A percentile compares a stretch with the other conserved stretches of the same genome.
These are phyloP conservation scores for Halcyon smyrnensis DNA, from an alignment of 2,797 vertebrate genomes.

Conservation along the genomic window DNA sequence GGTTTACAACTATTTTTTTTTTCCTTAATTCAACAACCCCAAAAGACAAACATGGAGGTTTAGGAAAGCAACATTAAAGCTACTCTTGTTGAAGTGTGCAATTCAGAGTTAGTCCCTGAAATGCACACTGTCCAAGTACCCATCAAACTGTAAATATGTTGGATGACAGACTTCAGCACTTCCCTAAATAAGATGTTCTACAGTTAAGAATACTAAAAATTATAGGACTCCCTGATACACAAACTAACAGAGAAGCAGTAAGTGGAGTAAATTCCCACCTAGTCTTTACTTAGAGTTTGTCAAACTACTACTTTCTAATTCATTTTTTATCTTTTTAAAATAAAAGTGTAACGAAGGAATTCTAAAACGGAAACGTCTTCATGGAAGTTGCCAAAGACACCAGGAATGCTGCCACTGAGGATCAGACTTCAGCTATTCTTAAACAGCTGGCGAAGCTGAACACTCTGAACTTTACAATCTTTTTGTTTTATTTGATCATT, in stretches of 20 bases:
- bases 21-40: neutral
- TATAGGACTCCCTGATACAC: neutral
- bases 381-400: neutral
- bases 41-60: neutral
- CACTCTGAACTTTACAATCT: neutral
- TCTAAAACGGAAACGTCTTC: neutral
- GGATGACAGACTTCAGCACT: neutral
- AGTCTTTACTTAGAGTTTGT: neutral
- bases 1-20: neutral
- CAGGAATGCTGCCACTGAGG: neutral
- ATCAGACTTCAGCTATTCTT: neutral
- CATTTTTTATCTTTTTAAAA: neutral
- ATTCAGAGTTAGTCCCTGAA: neutral
- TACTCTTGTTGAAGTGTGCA: neutral
- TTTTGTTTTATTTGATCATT: neutral
- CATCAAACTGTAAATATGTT: neutral
- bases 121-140: neutral
- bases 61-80: neutral
- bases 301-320: neutral
- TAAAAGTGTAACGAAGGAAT: neutral
- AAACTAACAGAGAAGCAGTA: neutral
- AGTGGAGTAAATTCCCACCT: neutral
- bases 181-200: neutral
- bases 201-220: neutral
- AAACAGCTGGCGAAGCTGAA: neutral